phyloP scores from a whole-genome alignment of 1,140 invertebrate species.

The Sitodiplosis mosellana region DNA sequence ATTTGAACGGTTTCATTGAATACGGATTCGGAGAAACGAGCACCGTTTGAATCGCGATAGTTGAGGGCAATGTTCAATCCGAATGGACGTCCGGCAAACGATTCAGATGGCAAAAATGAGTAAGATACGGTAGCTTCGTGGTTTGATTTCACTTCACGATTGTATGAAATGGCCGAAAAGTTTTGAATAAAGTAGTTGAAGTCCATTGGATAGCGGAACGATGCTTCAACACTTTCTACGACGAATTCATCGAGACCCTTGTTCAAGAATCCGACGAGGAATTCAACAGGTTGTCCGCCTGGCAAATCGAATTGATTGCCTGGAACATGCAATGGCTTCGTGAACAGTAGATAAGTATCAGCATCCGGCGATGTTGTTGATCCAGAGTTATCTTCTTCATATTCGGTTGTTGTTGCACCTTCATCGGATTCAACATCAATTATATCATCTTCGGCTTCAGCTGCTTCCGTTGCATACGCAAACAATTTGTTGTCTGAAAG shows the following conservation, averaged over 20 bases:
- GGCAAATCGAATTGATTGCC: constrained; percentile 21
- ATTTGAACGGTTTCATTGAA: constrained; percentile 99
- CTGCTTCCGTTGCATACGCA: constrained; percentile 44
- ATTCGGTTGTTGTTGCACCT: constrained; percentile 37
- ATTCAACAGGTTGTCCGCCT: constrained; percentile 81
- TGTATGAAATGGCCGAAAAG: constrained; percentile 82
- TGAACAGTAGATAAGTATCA: constrained; percentile 83
- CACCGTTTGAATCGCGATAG: constrained; percentile 65
- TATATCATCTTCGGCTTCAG: constrained; percentile 56
- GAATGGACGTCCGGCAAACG: constrained; percentile 88
- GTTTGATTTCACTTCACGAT: constrained; percentile 70
- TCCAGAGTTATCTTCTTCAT: constrained; percentile 46
- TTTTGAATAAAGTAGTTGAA: constrained; percentile 97
- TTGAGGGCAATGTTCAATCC: constrained; percentile 85
- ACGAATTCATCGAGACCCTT: constrained; percentile 81
- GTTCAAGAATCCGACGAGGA: constrained; percentile 92
- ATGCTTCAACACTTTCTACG: constrained; percentile 86
- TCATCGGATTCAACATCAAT: constrained; percentile 54
- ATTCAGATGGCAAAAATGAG: constrained; percentile 85
- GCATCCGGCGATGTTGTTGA: constrained; percentile 77
- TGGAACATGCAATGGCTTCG: constrained; percentile 43
- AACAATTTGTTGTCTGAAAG: constrained; percentile 34
- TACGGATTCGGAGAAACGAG: constrained; percentile 68
- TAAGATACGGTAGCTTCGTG: constrained; percentile 92
- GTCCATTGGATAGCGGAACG: constrained; percentile 97